phyloP scores from a whole-genome alignment of 2,113 vertebrate species.

The Dicerorhinus sumatrensis region DNA sequence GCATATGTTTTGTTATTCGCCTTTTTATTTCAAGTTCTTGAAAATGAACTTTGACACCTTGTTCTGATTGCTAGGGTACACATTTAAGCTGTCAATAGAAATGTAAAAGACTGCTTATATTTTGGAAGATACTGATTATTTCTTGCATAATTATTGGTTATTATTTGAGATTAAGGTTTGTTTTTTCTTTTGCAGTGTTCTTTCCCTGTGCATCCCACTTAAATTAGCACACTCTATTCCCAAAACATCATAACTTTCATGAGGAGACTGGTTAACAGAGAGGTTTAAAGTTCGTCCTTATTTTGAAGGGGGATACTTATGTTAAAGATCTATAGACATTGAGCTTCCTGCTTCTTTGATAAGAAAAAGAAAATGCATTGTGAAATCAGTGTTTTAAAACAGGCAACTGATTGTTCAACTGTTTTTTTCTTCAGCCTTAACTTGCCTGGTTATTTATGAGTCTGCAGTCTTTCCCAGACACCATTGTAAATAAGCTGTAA shows the following conservation, averaged over 20 bases:
- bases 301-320: conserved; percentile 7
- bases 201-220: not conserved
- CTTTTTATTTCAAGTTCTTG: conserved; percentile 43
- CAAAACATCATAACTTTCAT: not conserved
- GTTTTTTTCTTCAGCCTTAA: not conserved
- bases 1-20: conserved; percentile 3
- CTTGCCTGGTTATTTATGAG: conserved; percentile 45
- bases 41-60: conserved; percentile 18
- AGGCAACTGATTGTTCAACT: not conserved
- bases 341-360: conserved; percentile 32
- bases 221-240: not conserved
- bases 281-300: not conserved
- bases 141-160: not conserved
- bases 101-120: not conserved
- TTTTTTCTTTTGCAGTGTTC: not conserved
- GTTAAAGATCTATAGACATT: conserved; percentile 32
- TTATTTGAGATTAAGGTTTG: not conserved
- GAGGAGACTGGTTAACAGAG: conserved; percentile 5
- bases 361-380: conserved; percentile 37
- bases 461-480: not conserved
- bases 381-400: conserved; percentile 58
- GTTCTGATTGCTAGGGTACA: not conserved
- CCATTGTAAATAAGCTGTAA: conserved; percentile 14
- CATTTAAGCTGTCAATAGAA: not conserved
- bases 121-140: not conserved